Evolutionary conservation across 1,140 invertebrate genomes (phyloP), one percentile per base, ranked within the genome.

Genomic region (Acromyrmex heyeri): DNA sequence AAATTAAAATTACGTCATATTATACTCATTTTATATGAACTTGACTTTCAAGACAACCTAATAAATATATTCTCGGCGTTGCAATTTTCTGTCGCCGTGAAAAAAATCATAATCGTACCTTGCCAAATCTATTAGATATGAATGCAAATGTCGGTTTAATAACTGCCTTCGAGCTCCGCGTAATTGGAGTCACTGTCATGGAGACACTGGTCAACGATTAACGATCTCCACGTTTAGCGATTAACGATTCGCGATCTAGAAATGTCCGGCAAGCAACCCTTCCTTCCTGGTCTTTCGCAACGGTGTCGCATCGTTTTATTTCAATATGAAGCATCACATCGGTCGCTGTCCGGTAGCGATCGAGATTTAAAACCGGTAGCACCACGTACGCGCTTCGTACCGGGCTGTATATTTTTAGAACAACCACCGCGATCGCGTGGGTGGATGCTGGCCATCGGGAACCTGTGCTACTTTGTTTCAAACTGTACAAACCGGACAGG

Each of bases 321-420:
- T 86, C 69, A 86, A 81, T 81, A 86, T 34, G 3, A 34, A 73
- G 87, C 86, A 90, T 89, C 24, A 24, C 38, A 4, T 8, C 81
- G 89, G 62, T 86, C 59, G 83, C 83, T 62, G 78, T 73, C 76
- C 87, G 91, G 75, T 91, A 91, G 86, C 91, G 75, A 18, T 87
- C 88, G 90, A 92, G 92, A 94, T 94, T 93, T 91, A 92, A 94
- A 94, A 94, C 93, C 93, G 91, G 94, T 94, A 94, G 94, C 93
- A 91, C 92, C 88, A 44, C 38, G 91, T 93, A 88, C 91, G 77
- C 87, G 14, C 65, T 38, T 10, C 5, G 87, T 86, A 91, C 81
- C 88, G 82, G 86, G 87, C 82, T 85, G 76, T 90, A 86, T 94
- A 94, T 94, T 93, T 94, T 94, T 94, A 94, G 92, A 92, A 91